Evolutionary conservation across 2,888 invertebrate genomes (phyloP).

Genomic region (Apodemia zela): DNA sequence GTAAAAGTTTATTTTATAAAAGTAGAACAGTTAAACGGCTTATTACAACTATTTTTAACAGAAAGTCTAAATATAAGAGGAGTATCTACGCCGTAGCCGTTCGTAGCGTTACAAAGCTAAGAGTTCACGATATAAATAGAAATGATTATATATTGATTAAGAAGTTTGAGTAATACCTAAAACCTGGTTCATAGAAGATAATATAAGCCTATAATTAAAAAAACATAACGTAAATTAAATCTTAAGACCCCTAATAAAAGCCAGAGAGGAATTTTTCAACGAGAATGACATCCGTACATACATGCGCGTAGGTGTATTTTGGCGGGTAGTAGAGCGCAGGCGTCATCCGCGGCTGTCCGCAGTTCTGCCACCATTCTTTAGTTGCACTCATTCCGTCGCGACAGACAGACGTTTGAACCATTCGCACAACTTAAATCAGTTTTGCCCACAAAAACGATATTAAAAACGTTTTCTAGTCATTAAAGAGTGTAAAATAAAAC

Average conservation of each 20-base stretch:
- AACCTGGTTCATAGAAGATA: neutral
- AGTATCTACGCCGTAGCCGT: slow-evolving; percentile 46
- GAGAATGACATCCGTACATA: slow-evolving; percentile 52
- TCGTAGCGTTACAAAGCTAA: slow-evolving; percentile 40
- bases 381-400: slow-evolving; percentile 61
- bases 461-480: slow-evolving; percentile 41
- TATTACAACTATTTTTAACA: no score
- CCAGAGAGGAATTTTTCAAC: slow-evolving; percentile 55
- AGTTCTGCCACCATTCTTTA: slow-evolving; percentile 78
- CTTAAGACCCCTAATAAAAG: neutral
- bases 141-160: neutral
- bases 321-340: slow-evolving; percentile 71
- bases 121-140: slow-evolving; percentile 34
- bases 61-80: slow-evolving; percentile 23
- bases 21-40: no score
- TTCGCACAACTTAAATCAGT: slow-evolving; percentile 45
- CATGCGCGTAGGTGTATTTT: slow-evolving; percentile 78
- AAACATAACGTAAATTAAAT: neutral
- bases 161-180: neutral
- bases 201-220: neutral
- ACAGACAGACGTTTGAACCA: slow-evolving; percentile 41
- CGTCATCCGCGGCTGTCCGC: slow-evolving; percentile 65
- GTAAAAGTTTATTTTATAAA: no score
- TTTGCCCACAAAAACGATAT: slow-evolving; percentile 55
- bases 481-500: slow-evolving; percentile 43